Evolutionary conservation across 2,113 vertebrate genomes (phyloP).

Genomic region (Erythrolamprus reginae): DNA sequence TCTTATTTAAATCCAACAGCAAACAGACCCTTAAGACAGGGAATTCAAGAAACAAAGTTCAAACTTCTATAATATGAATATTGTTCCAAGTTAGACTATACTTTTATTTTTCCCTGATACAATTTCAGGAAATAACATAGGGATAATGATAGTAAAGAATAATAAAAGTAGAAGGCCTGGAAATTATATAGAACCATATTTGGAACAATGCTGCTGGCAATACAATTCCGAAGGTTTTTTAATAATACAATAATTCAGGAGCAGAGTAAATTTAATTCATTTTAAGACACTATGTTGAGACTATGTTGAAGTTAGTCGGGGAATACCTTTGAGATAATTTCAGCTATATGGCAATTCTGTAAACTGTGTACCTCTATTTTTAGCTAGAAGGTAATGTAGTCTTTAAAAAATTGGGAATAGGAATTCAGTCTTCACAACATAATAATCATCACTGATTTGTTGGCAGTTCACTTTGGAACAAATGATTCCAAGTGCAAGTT

Average conservation of each 20-base stretch:
- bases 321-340: not conserved
- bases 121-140: not conserved
- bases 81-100: not conserved
- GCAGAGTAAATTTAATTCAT: not conserved
- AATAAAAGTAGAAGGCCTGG: not conserved
- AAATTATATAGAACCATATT: not conserved
- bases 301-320: not conserved
- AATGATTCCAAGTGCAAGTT: not conserved
- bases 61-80: not conserved
- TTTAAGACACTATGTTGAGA: not conserved
- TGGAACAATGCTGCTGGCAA: not conserved
- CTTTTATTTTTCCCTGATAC: not conserved
- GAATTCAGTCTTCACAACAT: not conserved
- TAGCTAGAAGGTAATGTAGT: not conserved
- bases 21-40: not conserved
- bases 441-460: not conserved
- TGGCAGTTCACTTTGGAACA: not conserved
- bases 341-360: not conserved
- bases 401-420: not conserved
- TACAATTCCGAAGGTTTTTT: not conserved
- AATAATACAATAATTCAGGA: not conserved
- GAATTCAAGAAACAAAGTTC: not conserved
- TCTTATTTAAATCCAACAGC: not conserved
- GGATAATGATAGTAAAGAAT: not conserved
- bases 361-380: not conserved